Evolutionary conservation across 2,888 invertebrate genomes (phyloP), one percentile per base, ranked within the genome.

Genomic region (Meteorus colon): DNA sequence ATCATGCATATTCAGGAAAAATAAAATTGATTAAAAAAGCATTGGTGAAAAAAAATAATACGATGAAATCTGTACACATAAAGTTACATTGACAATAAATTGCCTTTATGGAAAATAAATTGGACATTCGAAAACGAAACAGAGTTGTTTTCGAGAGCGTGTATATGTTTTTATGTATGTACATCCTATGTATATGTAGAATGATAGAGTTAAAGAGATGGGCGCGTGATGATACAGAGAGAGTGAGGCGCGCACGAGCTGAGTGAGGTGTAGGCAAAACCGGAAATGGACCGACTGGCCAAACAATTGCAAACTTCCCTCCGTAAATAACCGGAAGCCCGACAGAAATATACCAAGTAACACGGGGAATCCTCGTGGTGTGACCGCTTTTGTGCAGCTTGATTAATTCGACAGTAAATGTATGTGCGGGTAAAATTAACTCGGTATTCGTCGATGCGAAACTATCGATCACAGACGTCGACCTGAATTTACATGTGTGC

Each of bases 261-360:
- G 73, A 77, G 55, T n/a, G 76, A 48, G 75, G 74, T 70, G 70
- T 76, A 75, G 75, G 75, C 79, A 75, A 72, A 82, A 82, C 83
- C 84, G 86, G 87, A 88, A 87, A 85, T 86, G 82, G 83, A 85
- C 80, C 84, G 84, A 86, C 83, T 84, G 85, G 82, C 82, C 85
- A 84, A 87, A 87, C 86, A 86, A 88, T 87, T 85, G 87, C 83
- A 83, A 86, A 84, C 85, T 86, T 86, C 85, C 84, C 84, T 86
- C 82, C 79, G 84, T 82, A 84, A 87, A 85, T 85, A 87, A 86
- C 84, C 87, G 87, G 86, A 82, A 82, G 78, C 63, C 77, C 67
- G 76, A 80, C 78, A 81, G 79, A 80, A 82, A 82, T 81, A 81
- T 78, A 82, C 74, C 45, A 29, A 55, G 60, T 69, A 75, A 75